Evolutionary conservation across 1,140 invertebrate species (phyloP).

Genomic region (Trichonephila inaurata): DNA sequence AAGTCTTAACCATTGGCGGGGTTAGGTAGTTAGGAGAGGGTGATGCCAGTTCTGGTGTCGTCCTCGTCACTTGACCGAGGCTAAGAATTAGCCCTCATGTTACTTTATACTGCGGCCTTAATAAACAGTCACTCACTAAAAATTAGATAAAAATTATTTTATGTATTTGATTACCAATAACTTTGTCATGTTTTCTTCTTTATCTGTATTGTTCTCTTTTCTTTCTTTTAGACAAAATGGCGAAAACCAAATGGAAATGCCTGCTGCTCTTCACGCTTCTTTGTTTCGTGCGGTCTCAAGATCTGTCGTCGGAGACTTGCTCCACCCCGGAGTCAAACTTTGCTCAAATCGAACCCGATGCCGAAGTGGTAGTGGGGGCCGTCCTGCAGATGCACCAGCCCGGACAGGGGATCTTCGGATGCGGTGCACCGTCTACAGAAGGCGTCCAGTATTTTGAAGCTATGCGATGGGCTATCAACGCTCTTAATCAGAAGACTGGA

Average conservation of each 20-base stretch:
- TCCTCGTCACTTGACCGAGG: too few species aligned
- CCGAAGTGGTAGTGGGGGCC: conserved; percentile 66
- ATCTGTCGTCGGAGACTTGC: conserved; percentile 56
- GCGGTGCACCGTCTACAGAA: conserved; percentile 64
- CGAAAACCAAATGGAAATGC: conserved; percentile 28
- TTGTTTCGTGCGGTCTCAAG: neutral
- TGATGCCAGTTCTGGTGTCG: too few species aligned
- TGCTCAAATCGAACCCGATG: conserved; percentile 53
- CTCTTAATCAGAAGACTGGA: conserved; percentile 67
- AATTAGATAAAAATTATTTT: too few species aligned
- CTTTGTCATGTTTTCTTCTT: neutral
- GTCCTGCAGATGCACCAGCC: conserved; percentile 61
- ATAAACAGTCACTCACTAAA: too few species aligned
- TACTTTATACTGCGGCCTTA: too few species aligned
- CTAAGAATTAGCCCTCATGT: too few species aligned
- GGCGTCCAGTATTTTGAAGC: conserved; percentile 79
- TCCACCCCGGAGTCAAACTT: neutral
- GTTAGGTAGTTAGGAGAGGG: too few species aligned
- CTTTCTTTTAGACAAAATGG: conserved; percentile 8
- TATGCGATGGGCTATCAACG: conserved; percentile 78
- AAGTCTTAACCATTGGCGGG: too few species aligned
- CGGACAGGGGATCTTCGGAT: conserved; percentile 68
- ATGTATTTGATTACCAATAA: too few species aligned
- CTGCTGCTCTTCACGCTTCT: neutral
- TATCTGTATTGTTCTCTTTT: neutral